These are phyloP conservation scores for Nemopilema nomurai DNA, from an alignment of 30 jellyfish, hydroid and myxozoan species.

Conservation along the genomic window DNA sequence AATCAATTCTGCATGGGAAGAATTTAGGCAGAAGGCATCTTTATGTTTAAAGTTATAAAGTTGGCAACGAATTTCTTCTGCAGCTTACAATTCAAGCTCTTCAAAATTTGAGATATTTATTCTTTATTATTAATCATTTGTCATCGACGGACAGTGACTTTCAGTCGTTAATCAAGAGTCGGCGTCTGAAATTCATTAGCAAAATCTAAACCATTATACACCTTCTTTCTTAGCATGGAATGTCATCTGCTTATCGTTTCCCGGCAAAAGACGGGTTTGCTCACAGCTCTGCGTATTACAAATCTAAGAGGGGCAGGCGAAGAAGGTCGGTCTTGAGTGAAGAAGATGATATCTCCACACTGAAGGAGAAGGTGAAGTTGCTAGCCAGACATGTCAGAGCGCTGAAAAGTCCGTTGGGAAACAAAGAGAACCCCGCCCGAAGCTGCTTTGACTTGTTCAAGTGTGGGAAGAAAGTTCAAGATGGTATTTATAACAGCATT, in stretches of 20 bases:
- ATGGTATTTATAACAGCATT: constrained; percentile 31
- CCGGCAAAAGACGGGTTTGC: constrained; percentile 49
- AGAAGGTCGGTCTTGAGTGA: constrained; percentile 27
- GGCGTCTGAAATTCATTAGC: too few relatives aligned
- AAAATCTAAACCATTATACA: too few relatives aligned
- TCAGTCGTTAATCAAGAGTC: too few relatives aligned
- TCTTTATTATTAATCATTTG: too few relatives aligned
- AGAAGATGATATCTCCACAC: constrained; percentile 29
- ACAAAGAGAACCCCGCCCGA: constrained; percentile 91
- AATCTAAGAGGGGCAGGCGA: constrained; percentile 15
- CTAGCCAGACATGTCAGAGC: constrained; percentile 63
- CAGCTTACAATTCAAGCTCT: too few relatives aligned
- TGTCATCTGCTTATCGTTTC: constrained; percentile 63
- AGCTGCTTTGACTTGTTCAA: constrained; percentile 80
- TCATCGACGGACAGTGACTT: too few relatives aligned
- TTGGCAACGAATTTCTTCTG: too few relatives aligned
- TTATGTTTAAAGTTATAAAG: too few relatives aligned
- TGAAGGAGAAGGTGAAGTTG: constrained; percentile 45
- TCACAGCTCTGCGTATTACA: constrained; percentile 15
- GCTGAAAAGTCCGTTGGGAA: constrained; percentile 80
- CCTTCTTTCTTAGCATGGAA: constrained; percentile 36
- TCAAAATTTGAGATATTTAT: too few relatives aligned
- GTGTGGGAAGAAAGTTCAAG: constrained; percentile 67
- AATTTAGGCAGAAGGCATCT: too few relatives aligned
- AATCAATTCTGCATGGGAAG: too few relatives aligned